A percentile compares a stretch with the other conserved stretches of the same genome.
Evolutionary conservation across 2,113 vertebrate genomes (phyloP).

Genomic region (Rhagologus leucostigma): DNA sequence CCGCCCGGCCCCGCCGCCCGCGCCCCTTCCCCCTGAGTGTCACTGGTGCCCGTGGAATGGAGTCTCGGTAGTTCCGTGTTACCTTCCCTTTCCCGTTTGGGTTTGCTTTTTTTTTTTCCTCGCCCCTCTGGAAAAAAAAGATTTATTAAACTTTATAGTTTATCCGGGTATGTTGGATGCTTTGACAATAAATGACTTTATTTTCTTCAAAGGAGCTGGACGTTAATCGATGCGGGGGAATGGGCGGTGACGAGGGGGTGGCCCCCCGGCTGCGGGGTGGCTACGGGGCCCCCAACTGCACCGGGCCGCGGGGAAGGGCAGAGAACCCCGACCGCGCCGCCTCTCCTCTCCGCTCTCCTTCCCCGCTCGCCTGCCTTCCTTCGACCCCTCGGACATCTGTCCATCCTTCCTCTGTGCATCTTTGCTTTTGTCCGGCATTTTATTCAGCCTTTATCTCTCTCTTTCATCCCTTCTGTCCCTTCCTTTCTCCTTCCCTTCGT

Average conservation of each 20-base stretch:
- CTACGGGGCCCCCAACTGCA: accelerated
- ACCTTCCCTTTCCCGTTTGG: conserved; percentile 71
- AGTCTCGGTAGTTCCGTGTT: conserved; percentile 88
- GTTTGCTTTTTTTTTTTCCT: conserved; percentile 31
- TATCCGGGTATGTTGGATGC: conserved; percentile 98
- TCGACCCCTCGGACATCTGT: neutral
- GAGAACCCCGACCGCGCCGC: no score
- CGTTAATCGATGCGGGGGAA: neutral
- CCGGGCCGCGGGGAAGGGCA: neutral
- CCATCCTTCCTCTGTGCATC: neutral
- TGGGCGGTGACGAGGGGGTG: neutral
- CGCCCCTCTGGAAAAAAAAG: conserved; percentile 71
- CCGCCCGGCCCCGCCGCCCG: neutral
- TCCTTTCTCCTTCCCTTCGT: neutral
- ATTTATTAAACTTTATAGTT: conserved; percentile 98
- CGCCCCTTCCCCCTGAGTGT: conserved; percentile 79
- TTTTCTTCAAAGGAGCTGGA: conserved; percentile 86
- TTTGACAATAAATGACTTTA: conserved; percentile 99
- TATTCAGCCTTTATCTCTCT: neutral
- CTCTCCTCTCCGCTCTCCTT: neutral
- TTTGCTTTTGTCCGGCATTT: neutral
- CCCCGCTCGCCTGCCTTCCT: neutral
- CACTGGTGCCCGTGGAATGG: conserved; percentile 92
- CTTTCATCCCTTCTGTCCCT: neutral
- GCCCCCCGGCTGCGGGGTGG: neutral